Percentiles rank a stretch among this genome's conserved stretches.
Evolutionary conservation across 2,113 vertebrate species (phyloP).

Genomic region (Ammospiza caudacuta): DNA sequence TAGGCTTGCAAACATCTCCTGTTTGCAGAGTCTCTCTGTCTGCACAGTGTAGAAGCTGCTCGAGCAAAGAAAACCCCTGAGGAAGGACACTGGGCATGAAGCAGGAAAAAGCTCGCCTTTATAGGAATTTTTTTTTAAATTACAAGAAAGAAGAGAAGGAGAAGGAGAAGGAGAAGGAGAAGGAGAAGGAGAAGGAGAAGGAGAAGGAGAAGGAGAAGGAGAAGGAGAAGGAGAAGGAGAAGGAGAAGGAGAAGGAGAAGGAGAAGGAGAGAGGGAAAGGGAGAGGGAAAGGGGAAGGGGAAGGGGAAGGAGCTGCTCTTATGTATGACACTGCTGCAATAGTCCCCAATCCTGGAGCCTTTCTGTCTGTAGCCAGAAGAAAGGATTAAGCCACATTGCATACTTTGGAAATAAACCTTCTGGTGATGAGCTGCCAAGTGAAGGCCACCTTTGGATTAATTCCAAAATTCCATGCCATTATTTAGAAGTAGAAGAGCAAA

Average conservation of each 20-base stretch:
- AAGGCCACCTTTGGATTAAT: neutral
- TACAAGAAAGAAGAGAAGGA: accelerated
- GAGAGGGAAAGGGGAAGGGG: too few relatives aligned
- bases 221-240: too few relatives aligned
- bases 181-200: too few relatives aligned
- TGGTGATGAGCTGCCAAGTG: neutral
- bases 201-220: too few relatives aligned
- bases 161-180: too few relatives aligned
- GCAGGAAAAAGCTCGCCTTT: neutral
- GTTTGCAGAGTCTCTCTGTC: neutral
- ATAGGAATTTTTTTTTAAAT: neutral
- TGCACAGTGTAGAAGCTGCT: neutral
- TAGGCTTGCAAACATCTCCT: neutral
- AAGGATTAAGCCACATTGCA: neutral
- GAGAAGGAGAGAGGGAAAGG: too few relatives aligned
- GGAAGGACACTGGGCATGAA: neutral
- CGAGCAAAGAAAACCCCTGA: neutral
- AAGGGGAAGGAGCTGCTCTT: neutral
- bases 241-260: too few relatives aligned
- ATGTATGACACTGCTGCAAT: accelerated
- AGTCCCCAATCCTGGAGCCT: neutral
- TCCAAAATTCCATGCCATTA: neutral
- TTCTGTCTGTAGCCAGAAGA: neutral
- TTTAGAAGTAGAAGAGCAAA: neutral
- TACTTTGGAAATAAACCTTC: neutral